Percentiles rank a stretch among this genome's conserved stretches.
phyloP scores from a whole-genome alignment of 2,113 vertebrate genomes.

The Microtus richardsoni region DNA sequence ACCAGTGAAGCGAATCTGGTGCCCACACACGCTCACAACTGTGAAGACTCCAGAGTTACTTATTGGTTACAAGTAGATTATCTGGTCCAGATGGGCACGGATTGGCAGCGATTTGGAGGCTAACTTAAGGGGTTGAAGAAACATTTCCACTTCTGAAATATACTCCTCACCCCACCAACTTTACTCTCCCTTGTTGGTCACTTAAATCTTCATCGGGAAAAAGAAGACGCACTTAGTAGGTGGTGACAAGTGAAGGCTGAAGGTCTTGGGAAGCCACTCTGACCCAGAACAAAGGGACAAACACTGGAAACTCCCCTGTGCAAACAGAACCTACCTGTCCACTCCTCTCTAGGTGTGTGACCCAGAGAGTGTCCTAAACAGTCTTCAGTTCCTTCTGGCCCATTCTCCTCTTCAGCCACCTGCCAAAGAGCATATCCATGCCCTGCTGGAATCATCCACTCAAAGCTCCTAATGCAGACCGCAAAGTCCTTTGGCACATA shows the following conservation, averaged over 20 bases:
- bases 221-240: neutral
- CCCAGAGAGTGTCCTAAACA: neutral
- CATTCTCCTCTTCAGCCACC: neutral
- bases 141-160: conserved; percentile 9
- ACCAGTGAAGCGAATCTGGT: neutral
- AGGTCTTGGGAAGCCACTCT: neutral
- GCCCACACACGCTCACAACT: neutral
- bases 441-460: neutral
- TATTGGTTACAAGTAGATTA: neutral
- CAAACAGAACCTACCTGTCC: neutral
- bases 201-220: conserved; percentile 1
- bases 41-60: neutral
- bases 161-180: neutral
- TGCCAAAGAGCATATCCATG: neutral
- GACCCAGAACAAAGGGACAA: neutral
- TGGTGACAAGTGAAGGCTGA: neutral
- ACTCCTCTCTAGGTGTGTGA: neutral
- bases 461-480: neutral
- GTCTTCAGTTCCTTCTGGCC: neutral
- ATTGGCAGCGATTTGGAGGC: neutral
- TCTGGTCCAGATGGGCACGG: neutral
- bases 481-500: neutral
- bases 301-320: neutral
- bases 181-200: neutral
- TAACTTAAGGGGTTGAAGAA: neutral